These are phyloP conservation scores for Alca torda DNA, from an alignment of 2,797 vertebrate species.

Conservation along the genomic window DNA sequence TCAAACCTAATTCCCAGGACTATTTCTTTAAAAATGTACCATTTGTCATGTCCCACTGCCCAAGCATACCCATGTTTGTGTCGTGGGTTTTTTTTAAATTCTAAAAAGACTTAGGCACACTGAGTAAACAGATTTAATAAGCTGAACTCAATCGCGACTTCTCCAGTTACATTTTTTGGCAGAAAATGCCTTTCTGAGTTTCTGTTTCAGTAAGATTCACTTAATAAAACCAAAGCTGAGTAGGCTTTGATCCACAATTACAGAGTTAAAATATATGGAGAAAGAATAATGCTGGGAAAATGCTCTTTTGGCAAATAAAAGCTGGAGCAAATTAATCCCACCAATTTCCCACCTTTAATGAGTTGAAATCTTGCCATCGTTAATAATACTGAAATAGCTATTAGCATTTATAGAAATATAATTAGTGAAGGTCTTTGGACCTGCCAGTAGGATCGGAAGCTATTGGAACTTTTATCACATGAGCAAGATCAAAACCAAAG, in stretches of 20 bases:
- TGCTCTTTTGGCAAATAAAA: slow-evolving; percentile 56
- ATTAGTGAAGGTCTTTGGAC: slow-evolving; percentile 36
- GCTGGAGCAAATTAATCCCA: slow-evolving; percentile 48
- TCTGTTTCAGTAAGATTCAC: slow-evolving; percentile 61
- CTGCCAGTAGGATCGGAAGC: slow-evolving; percentile 25
- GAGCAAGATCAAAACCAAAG: slow-evolving; percentile 65
- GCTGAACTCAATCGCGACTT: slow-evolving; percentile 65
- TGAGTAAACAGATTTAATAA: slow-evolving; percentile 68
- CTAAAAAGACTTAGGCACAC: slow-evolving; percentile 50
- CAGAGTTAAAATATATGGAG: slow-evolving; percentile 56
- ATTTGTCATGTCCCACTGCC: not conserved
- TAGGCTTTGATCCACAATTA: slow-evolving; percentile 62
- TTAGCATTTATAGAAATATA: slow-evolving; percentile 50
- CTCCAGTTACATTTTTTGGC: slow-evolving; percentile 67
- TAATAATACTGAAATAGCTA: slow-evolving; percentile 47
- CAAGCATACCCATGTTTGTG: not conserved
- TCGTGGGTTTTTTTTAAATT: not conserved
- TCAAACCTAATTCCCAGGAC: not conserved
- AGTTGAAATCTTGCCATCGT: slow-evolving; percentile 35
- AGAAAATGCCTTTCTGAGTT: slow-evolving; percentile 57
- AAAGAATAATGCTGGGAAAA: slow-evolving; percentile 68
- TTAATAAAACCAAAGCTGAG: slow-evolving; percentile 57
- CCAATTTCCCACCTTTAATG: slow-evolving; percentile 65
- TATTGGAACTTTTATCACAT: slow-evolving; percentile 56
- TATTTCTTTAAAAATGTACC: slow-evolving; percentile 17